Evolutionary conservation across 2,888 invertebrate species (phyloP), one percentile per base, ranked within the genome.

Genomic region (Drosophila emarginata): DNA sequence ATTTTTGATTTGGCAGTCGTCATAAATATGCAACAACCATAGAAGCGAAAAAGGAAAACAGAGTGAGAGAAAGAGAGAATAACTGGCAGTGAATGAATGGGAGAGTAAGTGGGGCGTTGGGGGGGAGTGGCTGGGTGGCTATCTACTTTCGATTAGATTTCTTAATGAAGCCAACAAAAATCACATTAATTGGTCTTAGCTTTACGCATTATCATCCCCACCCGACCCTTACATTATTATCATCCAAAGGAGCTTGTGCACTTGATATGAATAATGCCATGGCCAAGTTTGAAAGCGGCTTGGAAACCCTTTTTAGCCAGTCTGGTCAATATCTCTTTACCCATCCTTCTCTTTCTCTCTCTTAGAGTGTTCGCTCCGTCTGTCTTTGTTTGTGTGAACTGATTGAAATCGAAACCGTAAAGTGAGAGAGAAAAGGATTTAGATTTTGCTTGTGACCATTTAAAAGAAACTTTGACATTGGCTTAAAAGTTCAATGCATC

Each of bases 1-100:
- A 85, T 87, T 87, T 87, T 85, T 88, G 89, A 85, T 88, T 85
- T 78, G 80, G 65, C 72, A 80, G 74, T 69, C 82, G 58, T 73
- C 77, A 85, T 81, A 85, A 86, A 82, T 83, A 83, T 83, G 83
- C 86, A 85, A 68, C 45, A 45, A 21, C 45, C 45, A 79, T 61
- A 58, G 67, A 50, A 61, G 50, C 70, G 59, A 67, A 68, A 56
- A 50, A 51, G 23, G 4, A 11, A 51, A 50, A 11, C n/a, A 23
- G 14, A 39, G 2, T n/a, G n/a, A n/a, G 23, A 3, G n/a, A 51
- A 50, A 11, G 11, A 23, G 14, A 39, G 2, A 45, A 40, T 50
- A 28, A 59, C 61, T 37, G 56, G 52, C 45, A 36, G 23, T 50
- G 69, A 37, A 37, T 28, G 51, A 40, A 36, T 28, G 26, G 32